Base-by-base conservation (phyloP, 1,140 invertebrate species). In the Euwallacea similis region DNA sequence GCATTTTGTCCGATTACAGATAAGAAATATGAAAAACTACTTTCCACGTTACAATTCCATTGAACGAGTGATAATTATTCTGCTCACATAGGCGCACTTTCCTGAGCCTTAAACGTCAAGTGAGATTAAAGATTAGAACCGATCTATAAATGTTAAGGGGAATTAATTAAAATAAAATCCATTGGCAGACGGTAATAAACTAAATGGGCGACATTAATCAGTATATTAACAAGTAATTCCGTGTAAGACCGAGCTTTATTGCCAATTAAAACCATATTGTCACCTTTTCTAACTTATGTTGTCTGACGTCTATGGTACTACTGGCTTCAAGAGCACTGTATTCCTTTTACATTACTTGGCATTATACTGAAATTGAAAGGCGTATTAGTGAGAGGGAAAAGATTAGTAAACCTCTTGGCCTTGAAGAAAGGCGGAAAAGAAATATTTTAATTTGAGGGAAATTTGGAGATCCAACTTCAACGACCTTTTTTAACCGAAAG, bases 181-280 rank as follows among this genome's bases (percentile, higher is more conserved):
- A 61, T 62, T 69, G 61, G n/a, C 58, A 69, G 46, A 61, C 4
- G 59, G 7, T 46, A 55, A 62, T 69, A 69, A 62, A 61, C 41
- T 62, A 61, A 62, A 43, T 44, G 58, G 61, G 67, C 54, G 59
- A 69, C 67, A 53, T 62, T 69, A 69, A 69, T 69, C 67, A 61
- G 67, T 69, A 54, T 72, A 69, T 70, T 66, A 66, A 58, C 55
- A 50, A 61, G 63, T 69, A 60, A 73, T 69, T 73, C 61, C 50
- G 71, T 64, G 44, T 62, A 60, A 61, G 42, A 58, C 65, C 43
- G 33, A 66, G 59, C 53, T 72, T 72, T 72, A 66, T 66, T 67
- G 70, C 63, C 56, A 60, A 62, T 65, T 72, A 60, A 61, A 59
- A 60, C 70, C 63, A 72, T 66, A 66, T 60, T 67, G 65, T 66